phyloP scores from a whole-genome alignment of 2,888 invertebrate species.

The Cylindroiulus punctatus region DNA sequence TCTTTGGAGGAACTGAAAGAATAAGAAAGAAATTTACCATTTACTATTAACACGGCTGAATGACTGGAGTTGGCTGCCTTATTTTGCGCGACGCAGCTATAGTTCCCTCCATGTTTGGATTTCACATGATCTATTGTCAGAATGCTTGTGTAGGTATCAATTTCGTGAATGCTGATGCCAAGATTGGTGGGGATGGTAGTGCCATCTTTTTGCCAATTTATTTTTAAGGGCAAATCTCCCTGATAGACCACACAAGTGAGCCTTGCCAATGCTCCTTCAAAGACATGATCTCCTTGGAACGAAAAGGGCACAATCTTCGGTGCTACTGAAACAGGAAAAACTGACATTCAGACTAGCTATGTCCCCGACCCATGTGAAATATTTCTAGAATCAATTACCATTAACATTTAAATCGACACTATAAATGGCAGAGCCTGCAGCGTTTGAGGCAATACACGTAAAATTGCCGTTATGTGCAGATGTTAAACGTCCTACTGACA shows the following conservation, averaged over 20 bases:
- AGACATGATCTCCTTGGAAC: constrained; percentile 59
- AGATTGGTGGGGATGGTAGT: not conserved
- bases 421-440: not conserved
- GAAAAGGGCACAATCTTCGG: constrained; percentile 60
- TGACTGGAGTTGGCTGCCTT: constrained; percentile 41
- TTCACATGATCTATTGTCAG: constrained; percentile 51
- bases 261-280: constrained; percentile 59
- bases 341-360: not conserved
- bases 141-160: constrained; percentile 50
- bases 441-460: constrained; percentile 33
- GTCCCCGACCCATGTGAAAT: no score
- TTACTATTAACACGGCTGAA: constrained; percentile 38
- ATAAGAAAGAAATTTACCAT: constrained; percentile 52
- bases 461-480: constrained; percentile 31
- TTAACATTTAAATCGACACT: not conserved
- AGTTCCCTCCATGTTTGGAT: constrained; percentile 51
- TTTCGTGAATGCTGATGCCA: constrained; percentile 20
- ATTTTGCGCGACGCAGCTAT: constrained; percentile 54
- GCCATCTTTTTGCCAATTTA: constrained; percentile 77
- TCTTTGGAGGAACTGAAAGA: constrained; percentile 58
- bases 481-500: not conserved
- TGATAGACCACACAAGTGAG: constrained; percentile 60
- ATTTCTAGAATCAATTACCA: no score
- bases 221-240: constrained; percentile 68
- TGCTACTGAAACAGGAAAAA: constrained; percentile 52